Evolutionary conservation across 1,140 invertebrate species (phyloP), one percentile per base, ranked within the genome.

Genomic region (Sinella curviseta): DNA sequence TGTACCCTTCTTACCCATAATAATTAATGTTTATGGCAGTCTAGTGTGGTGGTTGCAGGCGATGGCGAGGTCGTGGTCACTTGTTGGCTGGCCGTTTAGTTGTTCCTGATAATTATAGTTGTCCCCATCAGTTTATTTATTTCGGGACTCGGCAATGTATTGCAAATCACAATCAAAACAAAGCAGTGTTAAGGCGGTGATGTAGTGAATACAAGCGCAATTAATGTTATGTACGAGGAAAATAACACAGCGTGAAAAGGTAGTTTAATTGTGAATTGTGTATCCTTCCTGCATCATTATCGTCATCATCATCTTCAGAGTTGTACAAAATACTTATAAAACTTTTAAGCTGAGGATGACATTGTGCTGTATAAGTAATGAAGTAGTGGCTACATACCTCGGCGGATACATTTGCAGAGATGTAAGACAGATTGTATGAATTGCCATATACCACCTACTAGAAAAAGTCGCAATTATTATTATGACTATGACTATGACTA

Each of bases 231-330:
- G 55, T 14, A 60, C n/a, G 55, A 60, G 3, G 8, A 24, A 14
- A 60, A 24, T 60, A 60, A 60, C 8, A 60, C 55, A 60, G 55
- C 55, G 3, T 60, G 55, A 4, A 60, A 24, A n/a, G 3, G 55
- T 24, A 60, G 24, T 14, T 60, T 17, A 48, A 17, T 48, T 17
- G 39, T 48, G 4, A 60, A 24, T 17, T 60, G n/a, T 60, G 24
- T 60, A 60, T 60, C 55, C 55, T 60, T 60, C 55, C 55, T 60
- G 55, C 55, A 60, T 60, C 39, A 48, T 48, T 48, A 48, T 48
- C 17, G 17, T 48, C 39, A 17, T 48, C 39, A 48, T 48, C 39
- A 48, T 48, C 17, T 8, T 48, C 39, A 48, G 39, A 17, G 39
- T 48, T 48, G 39, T 48, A 48, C 39, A 48, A 48, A 48, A 17